Conservation (phyloP, 2,113 vertebrate genomes). For the Otocyon megalotis region DNA sequence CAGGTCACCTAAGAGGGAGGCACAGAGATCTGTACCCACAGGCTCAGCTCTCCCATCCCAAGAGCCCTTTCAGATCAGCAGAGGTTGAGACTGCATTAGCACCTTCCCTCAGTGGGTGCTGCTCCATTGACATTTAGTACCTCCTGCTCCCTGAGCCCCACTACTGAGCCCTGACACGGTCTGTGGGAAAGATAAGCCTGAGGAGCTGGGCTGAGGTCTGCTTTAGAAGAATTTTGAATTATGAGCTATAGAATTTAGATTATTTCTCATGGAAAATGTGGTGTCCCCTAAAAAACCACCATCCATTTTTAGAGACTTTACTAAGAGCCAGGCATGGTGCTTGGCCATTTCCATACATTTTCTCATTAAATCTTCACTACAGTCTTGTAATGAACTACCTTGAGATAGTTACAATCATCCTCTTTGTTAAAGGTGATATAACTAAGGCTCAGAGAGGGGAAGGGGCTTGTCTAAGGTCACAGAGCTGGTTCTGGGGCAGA, state of each 20-base stretch:
- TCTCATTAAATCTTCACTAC: neutral
- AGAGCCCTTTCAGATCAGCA: neutral
- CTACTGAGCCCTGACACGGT: neutral
- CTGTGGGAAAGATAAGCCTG: neutral
- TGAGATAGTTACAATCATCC: neutral
- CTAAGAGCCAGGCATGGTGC: neutral
- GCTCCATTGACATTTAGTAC: neutral
- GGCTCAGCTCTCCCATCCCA: neutral
- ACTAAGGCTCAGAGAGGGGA: neutral
- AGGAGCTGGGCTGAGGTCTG: neutral
- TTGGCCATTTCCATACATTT: neutral
- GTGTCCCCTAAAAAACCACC: neutral
- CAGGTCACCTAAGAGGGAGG: neutral
- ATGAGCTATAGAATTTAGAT: constrained; percentile 3
- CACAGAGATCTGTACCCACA: neutral
- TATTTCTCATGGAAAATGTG: neutral
- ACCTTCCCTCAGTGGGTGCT: no score
- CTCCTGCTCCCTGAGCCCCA: neutral
- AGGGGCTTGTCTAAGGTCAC: neutral
- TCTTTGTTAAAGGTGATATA: neutral
- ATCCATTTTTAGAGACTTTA: neutral
- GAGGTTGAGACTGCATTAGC: neutral
- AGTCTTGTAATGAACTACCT: neutral
- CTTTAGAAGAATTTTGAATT: neutral
- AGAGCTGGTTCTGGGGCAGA: neutral